Percentiles rank a stretch among this genome's conserved stretches.
phyloP scores from a whole-genome alignment of 2,797 vertebrate genomes.

The Darevskia nairensis region DNA sequence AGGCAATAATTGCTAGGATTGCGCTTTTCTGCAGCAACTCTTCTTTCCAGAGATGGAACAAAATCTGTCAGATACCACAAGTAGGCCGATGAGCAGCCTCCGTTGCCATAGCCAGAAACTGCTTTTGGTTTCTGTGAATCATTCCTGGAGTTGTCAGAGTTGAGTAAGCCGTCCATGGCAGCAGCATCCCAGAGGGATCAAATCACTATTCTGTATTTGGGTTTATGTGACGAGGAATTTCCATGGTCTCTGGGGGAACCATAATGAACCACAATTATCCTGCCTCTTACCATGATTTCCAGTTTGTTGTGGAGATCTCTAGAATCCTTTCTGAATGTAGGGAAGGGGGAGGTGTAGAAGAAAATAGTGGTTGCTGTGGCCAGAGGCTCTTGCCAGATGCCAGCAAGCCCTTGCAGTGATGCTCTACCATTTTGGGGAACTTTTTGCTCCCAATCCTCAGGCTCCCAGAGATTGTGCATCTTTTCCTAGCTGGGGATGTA shows the following conservation, averaged over 20 bases:
- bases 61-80: neutral
- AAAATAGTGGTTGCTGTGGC: too few species aligned
- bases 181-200: too few species aligned
- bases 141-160: neutral
- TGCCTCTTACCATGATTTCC: neutral
- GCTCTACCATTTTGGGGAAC: neutral
- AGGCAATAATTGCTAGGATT: neutral
- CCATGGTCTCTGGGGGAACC: neutral
- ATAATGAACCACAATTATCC: neutral
- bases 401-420: neutral
- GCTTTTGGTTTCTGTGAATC: neutral
- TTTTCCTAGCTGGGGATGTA: neutral
- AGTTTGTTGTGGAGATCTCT: neutral
- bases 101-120: neutral
- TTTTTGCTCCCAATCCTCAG: neutral
- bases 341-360: neutral
- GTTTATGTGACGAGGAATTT: neutral
- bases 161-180: too few species aligned
- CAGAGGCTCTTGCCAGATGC: neutral
- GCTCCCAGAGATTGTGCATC: neutral
- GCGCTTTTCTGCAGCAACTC: neutral
- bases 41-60: slow-evolving; percentile 15
- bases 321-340: neutral
- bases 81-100: neutral
- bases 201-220: neutral